phyloP scores from a whole-genome alignment of 2,888 invertebrate genomes.

The Atherix ibis region DNA sequence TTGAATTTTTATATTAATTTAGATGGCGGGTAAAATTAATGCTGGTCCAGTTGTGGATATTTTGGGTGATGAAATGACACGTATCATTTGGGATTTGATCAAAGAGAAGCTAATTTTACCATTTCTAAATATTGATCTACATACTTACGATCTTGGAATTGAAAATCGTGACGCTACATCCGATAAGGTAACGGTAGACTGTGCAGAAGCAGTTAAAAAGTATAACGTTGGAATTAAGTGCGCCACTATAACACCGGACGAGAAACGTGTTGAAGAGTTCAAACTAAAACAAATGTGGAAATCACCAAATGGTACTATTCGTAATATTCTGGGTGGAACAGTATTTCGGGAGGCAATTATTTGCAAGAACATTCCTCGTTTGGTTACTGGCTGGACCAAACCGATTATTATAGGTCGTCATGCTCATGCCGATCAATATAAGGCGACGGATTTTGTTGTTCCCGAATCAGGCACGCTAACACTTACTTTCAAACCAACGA shows the following conservation, averaged over 20 bases:
- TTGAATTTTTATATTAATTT: no score
- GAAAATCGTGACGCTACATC: conserved; percentile 86
- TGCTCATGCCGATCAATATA: conserved; percentile 95
- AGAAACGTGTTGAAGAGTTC: conserved; percentile 84
- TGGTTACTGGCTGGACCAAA: conserved; percentile 88
- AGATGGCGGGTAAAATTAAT: conserved; percentile 45
- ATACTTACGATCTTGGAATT: conserved; percentile 88
- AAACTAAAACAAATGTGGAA: conserved; percentile 83
- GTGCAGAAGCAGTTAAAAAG: conserved; percentile 89
- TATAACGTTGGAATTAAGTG: conserved; percentile 99
- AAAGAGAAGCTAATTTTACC: conserved; percentile 94
- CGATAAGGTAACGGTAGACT: conserved; percentile 92
- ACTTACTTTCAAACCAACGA: conserved; percentile 58
- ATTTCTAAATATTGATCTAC: conserved; percentile 86
- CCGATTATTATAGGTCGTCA: conserved; percentile 98
- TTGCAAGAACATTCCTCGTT: conserved; percentile 84
- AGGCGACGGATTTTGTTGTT: conserved; percentile 92
- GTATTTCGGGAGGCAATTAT: conserved; percentile 74
- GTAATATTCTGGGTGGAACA: conserved; percentile 64
- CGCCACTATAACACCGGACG: conserved; percentile 97
- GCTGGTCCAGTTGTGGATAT: conserved; percentile 83
- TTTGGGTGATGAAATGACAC: conserved; percentile 91
- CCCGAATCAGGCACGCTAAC: conserved; percentile 81
- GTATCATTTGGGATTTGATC: conserved; percentile 97
- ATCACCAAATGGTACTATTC: conserved; percentile 76